phyloP scores from a whole-genome alignment of 2,113 vertebrate genomes.

The Telmatochromis sp. region DNA sequence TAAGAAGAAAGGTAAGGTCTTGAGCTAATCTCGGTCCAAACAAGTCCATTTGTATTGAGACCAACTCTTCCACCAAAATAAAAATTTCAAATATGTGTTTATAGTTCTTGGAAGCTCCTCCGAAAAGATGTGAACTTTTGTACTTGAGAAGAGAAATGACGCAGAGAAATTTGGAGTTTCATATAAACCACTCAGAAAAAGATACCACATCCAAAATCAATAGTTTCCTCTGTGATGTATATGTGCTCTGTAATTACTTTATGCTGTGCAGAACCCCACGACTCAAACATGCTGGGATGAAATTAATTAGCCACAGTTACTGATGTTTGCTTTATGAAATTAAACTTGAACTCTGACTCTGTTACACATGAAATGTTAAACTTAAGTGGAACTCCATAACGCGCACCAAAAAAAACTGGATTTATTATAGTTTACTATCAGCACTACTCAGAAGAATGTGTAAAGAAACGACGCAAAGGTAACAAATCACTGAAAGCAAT shows the following conservation, averaged over 20 bases:
- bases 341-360: not conserved
- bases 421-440: not conserved
- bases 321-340: not conserved
- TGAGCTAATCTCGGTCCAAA: not conserved
- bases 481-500: not conserved
- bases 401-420: not conserved
- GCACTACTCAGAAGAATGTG: not conserved
- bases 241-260: not conserved
- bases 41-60: not conserved
- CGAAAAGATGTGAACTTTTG: not conserved
- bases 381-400: not conserved
- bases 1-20: not conserved
- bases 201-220: slow-evolving; percentile 9
- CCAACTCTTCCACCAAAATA: not conserved
- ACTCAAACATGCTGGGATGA: not conserved
- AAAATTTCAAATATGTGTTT: not conserved
- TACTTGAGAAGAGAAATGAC: not conserved
- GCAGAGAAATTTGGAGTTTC: not conserved
- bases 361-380: not conserved
- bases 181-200: not conserved
- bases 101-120: not conserved
- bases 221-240: not conserved
- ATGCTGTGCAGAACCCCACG: not conserved
- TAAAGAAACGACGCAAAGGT: not conserved
- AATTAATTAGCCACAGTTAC: not conserved